Conservation (phyloP, 2,888 invertebrate species). For the Lamellibrachia satsuma region DNA sequence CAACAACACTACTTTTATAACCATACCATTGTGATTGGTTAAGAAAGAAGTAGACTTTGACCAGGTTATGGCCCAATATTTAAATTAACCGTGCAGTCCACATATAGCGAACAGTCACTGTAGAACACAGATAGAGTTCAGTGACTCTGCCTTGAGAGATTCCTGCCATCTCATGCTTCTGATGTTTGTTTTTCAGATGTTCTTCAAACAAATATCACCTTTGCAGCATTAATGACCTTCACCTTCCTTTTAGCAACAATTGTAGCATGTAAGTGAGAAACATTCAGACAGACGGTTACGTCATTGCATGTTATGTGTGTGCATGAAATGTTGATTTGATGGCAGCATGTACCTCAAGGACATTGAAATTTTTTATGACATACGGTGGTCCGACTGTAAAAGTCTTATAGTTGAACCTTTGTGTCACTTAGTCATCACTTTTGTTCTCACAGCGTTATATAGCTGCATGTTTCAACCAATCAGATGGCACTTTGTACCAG, state of each 20-base stretch:
- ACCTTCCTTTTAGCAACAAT: conserved; percentile 21
- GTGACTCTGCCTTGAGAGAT: neutral
- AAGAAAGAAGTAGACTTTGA: too few species aligned
- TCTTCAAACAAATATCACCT: conserved; percentile 29
- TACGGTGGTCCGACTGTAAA: neutral
- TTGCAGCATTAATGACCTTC: neutral
- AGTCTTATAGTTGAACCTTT: neutral
- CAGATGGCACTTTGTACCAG: neutral
- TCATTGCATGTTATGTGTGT: neutral
- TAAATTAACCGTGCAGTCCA: too few species aligned
- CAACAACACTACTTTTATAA: neutral
- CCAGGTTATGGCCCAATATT: too few species aligned
- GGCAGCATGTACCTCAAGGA: neutral
- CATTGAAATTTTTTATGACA: neutral
- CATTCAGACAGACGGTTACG: neutral
- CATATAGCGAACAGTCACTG: too few species aligned
- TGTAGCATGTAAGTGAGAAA: conserved; percentile 27
- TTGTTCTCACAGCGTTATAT: neutral
- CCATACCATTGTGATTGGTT: neutral
- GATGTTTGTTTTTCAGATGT: conserved; percentile 27
- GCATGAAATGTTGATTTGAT: neutral
- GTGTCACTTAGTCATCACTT: too few species aligned
- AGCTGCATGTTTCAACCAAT: neutral
- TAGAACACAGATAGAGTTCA: neutral
- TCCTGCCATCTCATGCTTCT: neutral